Conservation (phyloP, 1,140 invertebrate species). For the Stratiolaelaps scimitus region DNA sequence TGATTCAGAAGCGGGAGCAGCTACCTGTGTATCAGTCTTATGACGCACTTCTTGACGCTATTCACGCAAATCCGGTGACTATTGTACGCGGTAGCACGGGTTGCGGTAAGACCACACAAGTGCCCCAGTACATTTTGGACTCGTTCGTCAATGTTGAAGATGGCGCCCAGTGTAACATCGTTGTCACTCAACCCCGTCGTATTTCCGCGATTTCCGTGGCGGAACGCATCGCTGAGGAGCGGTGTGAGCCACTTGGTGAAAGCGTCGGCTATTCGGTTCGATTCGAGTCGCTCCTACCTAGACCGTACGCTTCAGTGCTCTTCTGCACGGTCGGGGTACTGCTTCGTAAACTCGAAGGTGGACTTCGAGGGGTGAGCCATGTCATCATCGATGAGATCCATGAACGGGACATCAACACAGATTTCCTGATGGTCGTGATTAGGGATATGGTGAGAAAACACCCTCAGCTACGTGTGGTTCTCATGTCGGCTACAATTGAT, state of each 20-base stretch:
- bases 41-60: conserved; percentile 61
- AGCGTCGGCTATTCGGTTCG: conserved; percentile 89
- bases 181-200: conserved; percentile 82
- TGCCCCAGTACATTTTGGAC: conserved; percentile 88
- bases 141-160: conserved; percentile 74
- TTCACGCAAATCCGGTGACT: conserved; percentile 71
- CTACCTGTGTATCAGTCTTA: conserved; percentile 63
- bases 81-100: conserved; percentile 85
- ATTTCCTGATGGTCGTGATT: conserved; percentile 85
- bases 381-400: conserved; percentile 95
- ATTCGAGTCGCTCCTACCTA: conserved; percentile 66
- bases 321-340: conserved; percentile 85
- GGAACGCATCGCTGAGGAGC: conserved; percentile 66
- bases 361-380: conserved; percentile 71
- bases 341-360: conserved; percentile 72
- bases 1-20: conserved; percentile 52
- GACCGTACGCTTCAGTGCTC: conserved; percentile 78
- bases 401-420: conserved; percentile 88
- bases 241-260: conserved; percentile 68
- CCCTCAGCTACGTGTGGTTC: conserved; percentile 73
- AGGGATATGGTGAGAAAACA: conserved; percentile 80
- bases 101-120: conserved; percentile 65
- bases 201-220: conserved; percentile 73
- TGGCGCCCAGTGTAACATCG: conserved; percentile 66
- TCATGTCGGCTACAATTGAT: conserved; percentile 96